Percentiles rank a stretch among this genome's conserved stretches.
phyloP scores from a whole-genome alignment of 2,888 invertebrate species.

The Ectropis crepuscularia region DNA sequence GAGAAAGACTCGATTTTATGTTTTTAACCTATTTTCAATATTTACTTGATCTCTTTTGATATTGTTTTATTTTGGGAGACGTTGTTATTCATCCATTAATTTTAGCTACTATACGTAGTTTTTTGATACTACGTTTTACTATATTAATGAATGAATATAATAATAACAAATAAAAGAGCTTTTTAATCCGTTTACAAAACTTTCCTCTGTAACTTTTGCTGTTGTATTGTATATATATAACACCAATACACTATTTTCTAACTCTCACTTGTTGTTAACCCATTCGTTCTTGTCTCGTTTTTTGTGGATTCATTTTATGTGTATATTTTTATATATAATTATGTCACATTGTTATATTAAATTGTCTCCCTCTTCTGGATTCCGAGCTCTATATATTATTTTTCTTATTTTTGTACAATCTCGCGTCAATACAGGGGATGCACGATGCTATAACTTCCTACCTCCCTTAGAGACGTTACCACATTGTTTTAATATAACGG shows the following conservation, averaged over 20 bases:
- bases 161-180: conserved; percentile 58
- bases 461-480: conserved; percentile 63
- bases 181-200: conserved; percentile 38
- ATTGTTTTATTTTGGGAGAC: conserved; percentile 27
- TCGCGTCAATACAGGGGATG: conserved; percentile 84
- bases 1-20: conserved; percentile 69
- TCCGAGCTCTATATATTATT: conserved; percentile 74
- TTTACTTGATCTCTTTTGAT: conserved; percentile 35
- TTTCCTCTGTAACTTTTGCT: conserved; percentile 24
- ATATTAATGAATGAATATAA: conserved; percentile 22
- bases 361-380: conserved; percentile 81
- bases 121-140: background rate
- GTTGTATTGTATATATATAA: conserved; percentile 46
- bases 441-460: conserved; percentile 81
- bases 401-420: conserved; percentile 63
- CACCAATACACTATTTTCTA: conserved; percentile 71
- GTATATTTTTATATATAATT: conserved; percentile 54
- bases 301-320: conserved; percentile 62
- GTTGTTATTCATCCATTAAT: conserved; percentile 33
- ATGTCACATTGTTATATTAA: conserved; percentile 58
- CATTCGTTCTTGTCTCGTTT: conserved; percentile 68
- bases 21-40: conserved; percentile 26
- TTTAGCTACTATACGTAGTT: conserved; percentile 14
- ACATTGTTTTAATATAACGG: conserved; percentile 44
- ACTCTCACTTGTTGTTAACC: conserved; percentile 74